Base-by-base conservation (phyloP, 2,888 invertebrate genomes). In the Baccha elongata region DNA sequence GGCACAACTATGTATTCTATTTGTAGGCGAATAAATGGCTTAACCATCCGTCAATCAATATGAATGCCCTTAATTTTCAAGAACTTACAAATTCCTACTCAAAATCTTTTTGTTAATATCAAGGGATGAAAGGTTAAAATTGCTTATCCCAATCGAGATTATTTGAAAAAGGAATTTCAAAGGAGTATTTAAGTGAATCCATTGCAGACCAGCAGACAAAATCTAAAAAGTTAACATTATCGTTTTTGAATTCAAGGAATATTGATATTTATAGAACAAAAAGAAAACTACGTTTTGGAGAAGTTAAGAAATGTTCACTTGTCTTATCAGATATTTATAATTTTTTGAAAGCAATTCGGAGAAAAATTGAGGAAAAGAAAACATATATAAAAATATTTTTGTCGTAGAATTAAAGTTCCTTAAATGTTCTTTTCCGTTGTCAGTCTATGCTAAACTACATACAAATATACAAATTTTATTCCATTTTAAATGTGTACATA, bases 1-100 rank as follows among this genome's bases (percentile, higher is more conserved):
- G 55, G 40, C 13, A 55, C 21, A 55, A 11, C 15, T 58, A 13
- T 40, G 23, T 26, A 37, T 40, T 40, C n/a, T 40, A 26, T 40
- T 40, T 11, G 19, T 7, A 11, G 17, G 13, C 21, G 35, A 37
- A 37, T 23, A 58, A 55, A 10, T 21, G 21, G 21, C 11, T 23
- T 15, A 7, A 23, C 58, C 58, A 53, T 53, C 40, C 26, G 58
- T 58, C 58, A 58, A 58, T 58, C 40, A 37, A 40, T 40, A 40
- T 40, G 23, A 58, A 26, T 15, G 58, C 26, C 58, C 40, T 58
- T 40, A 11, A 42, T 40, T 40, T 26, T 23, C 26, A 26, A 26
- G 15, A 23, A 58, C 40, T 58, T 23, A 44, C 19, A 44, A 44
- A 44, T 19, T 19, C 19, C 8, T 19, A 40, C 10, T 40, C 37